These are phyloP conservation scores for Nasonia giraulti DNA, from an alignment of 1,140 invertebrate species.

Conservation along the genomic window DNA sequence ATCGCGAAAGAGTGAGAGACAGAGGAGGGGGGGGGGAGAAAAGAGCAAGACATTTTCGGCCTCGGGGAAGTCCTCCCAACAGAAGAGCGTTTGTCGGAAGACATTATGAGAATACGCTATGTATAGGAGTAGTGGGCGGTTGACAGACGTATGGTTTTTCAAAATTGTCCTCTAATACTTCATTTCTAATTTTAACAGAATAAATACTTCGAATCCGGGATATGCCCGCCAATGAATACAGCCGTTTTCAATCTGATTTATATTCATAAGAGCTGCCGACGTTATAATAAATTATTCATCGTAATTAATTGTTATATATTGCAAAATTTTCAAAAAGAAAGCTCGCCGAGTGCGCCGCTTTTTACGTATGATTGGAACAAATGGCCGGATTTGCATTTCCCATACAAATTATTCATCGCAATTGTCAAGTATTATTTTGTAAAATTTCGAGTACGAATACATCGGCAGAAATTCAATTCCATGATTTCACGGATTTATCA, in stretches of 20 bases:
- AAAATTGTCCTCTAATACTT: too few relatives aligned
- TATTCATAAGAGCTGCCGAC: neutral
- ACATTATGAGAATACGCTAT: neutral
- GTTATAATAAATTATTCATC: slow-evolving; percentile 35
- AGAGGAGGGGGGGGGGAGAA: neutral
- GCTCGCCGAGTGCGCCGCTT: neutral
- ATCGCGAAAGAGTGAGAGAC: neutral
- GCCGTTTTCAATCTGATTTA: slow-evolving; percentile 15
- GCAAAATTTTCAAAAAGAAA: slow-evolving; percentile 22
- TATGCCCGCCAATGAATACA: neutral
- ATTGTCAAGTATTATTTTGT: slow-evolving; percentile 37
- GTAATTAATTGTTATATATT: neutral
- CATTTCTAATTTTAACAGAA: too few relatives aligned
- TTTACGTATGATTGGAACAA: neutral
- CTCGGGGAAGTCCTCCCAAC: neutral
- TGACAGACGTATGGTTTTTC: neutral
- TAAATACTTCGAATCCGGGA: neutral
- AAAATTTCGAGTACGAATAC: slow-evolving; percentile 12
- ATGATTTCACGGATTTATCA: slow-evolving; percentile 12
- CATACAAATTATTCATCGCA: slow-evolving; percentile 37
- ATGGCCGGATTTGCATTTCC: neutral
- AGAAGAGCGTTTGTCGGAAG: neutral
- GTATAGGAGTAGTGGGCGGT: too few relatives aligned
- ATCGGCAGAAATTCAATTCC: slow-evolving; percentile 20
- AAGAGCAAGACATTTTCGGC: slow-evolving; percentile 8